Conservation (phyloP, 2,888 invertebrate species). For the Athripsodes cinereus region DNA sequence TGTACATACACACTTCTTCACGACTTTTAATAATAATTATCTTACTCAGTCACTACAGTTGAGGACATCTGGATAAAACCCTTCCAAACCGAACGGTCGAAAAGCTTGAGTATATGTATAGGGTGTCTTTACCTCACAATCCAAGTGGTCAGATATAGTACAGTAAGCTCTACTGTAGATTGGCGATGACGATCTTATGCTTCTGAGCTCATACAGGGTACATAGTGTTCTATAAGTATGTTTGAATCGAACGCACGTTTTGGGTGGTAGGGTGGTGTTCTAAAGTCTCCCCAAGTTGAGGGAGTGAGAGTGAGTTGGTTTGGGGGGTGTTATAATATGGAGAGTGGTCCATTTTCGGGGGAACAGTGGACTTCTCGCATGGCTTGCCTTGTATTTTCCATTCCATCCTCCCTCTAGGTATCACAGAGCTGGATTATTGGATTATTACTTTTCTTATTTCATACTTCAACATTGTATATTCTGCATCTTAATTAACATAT, state of each 20-base stretch:
- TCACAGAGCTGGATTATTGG: conserved; percentile 2
- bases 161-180: conserved; percentile 13
- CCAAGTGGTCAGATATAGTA: conserved; percentile 21
- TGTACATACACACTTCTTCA: no score
- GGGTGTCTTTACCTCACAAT: conserved; percentile 4
- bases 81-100: conserved; percentile 17
- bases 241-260: conserved; percentile 52
- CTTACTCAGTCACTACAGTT: no score
- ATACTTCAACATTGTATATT: no score
- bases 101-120: conserved; percentile 12
- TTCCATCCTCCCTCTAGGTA: conserved; percentile 34
- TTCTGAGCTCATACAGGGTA: conserved; percentile 14
- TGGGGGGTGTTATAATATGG: conserved; percentile 1
- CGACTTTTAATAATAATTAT: no score
- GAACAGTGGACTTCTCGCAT: conserved; percentile 52
- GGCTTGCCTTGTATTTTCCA: conserved; percentile 51
- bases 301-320: no score
- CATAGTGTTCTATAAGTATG: conserved; percentile 29
- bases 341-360: conserved; percentile 27
- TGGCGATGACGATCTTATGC: conserved; percentile 22
- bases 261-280: conserved; percentile 25
- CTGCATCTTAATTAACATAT: no score
- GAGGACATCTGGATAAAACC: neutral
- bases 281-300: conserved; percentile 18
- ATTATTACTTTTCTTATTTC: no score